Conservation (phyloP, 2,113 vertebrate genomes). For the Poeciliopsis prolifica region DNA sequence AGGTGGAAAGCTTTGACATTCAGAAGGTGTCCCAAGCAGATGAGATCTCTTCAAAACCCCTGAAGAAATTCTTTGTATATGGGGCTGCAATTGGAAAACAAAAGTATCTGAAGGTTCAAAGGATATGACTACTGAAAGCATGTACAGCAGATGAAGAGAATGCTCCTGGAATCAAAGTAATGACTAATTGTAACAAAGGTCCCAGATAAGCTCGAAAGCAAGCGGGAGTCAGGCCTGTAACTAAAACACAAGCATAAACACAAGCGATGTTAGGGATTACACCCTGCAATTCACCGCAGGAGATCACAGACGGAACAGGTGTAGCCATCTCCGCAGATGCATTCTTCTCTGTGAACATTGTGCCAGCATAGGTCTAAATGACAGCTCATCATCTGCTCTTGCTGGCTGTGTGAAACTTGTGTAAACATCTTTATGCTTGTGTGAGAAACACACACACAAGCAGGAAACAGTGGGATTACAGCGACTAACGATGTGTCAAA, state of each 20-base stretch:
- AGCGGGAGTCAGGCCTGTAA: constrained; percentile 61
- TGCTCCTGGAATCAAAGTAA: constrained; percentile 46
- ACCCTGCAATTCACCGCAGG: constrained; percentile 55
- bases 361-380: constrained; percentile 59
- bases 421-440: constrained; percentile 59
- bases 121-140: constrained; percentile 21
- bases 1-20: neutral
- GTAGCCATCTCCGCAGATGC: constrained; percentile 43
- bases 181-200: constrained; percentile 56
- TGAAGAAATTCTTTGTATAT: neutral
- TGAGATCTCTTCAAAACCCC: neutral
- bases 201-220: constrained; percentile 67
- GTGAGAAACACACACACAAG: constrained; percentile 4
- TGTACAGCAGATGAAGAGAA: constrained; percentile 54
- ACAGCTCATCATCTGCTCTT: constrained; percentile 56
- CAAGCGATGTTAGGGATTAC: constrained; percentile 71
- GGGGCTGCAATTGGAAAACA: neutral
- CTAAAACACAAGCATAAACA: constrained; percentile 79
- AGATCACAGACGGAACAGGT: constrained; percentile 64
- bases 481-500: constrained; percentile 33
- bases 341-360: constrained; percentile 50
- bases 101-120: neutral
- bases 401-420: constrained; percentile 56
- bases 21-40: neutral
- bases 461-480: constrained; percentile 35